These are phyloP conservation scores for Apamea monoglypha DNA, from an alignment of 2,888 invertebrate species.

Conservation along the genomic window DNA sequence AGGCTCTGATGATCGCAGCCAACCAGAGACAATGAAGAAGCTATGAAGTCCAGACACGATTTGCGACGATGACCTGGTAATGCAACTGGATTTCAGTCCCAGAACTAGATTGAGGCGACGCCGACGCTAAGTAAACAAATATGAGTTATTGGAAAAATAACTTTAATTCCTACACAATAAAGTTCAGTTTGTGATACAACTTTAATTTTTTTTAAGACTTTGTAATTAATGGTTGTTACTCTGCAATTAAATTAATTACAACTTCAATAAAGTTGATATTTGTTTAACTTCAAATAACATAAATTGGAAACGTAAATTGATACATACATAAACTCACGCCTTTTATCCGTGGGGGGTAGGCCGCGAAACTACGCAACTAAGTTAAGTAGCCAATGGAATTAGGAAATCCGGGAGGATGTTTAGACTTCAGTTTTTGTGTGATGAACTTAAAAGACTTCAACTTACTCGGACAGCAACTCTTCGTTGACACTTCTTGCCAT, in stretches of 20 bases:
- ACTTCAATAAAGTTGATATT: too few relatives aligned
- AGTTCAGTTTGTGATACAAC: too few relatives aligned
- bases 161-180: too few relatives aligned
- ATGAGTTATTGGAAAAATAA: too few relatives aligned
- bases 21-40: not conserved
- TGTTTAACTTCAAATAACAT: too few relatives aligned
- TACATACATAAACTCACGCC: not conserved
- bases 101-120: not conserved
- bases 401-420: not conserved
- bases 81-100: not conserved
- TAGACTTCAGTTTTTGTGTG: not conserved
- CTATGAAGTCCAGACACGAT: too few relatives aligned
- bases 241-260: too few relatives aligned
- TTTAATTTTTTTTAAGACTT: too few relatives aligned
- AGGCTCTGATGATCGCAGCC: not conserved
- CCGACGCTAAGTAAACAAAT: not conserved
- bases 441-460: constrained; percentile 11
- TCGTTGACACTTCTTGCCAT: constrained; percentile 90
- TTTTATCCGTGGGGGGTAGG: not conserved
- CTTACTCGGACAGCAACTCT: constrained; percentile 79
- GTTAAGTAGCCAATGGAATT: not conserved
- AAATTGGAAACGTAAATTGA: too few relatives aligned
- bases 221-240: too few relatives aligned
- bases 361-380: too few relatives aligned
- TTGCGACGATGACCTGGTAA: not conserved